phyloP scores from a whole-genome alignment of 2,113 vertebrate genomes.

The Acrocephalus arundinaceus region DNA sequence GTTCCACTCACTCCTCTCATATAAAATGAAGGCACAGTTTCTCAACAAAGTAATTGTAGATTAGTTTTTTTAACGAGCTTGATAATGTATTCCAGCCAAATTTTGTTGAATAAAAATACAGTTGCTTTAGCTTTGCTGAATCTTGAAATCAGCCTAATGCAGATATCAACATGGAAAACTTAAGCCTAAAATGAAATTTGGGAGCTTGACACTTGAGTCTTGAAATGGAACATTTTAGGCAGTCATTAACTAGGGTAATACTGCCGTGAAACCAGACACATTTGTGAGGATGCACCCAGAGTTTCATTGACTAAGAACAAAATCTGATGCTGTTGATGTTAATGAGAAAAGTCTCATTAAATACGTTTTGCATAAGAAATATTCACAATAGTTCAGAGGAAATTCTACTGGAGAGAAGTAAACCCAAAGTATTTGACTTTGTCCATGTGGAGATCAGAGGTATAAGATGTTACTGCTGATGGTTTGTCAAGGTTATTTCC shows the following conservation, averaged over 20 bases:
- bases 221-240: neutral
- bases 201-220: neutral
- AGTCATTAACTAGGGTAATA: neutral
- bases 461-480: neutral
- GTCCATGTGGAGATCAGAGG: neutral
- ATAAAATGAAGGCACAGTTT: neutral
- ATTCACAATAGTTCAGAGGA: neutral
- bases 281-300: neutral
- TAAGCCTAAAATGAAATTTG: neutral
- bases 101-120: neutral
- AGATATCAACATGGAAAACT: neutral
- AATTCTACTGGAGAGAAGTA: neutral
- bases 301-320: neutral
- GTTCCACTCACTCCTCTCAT: neutral
- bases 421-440: neutral
- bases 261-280: neutral
- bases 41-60: neutral
- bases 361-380: neutral
- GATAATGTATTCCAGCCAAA: neutral
- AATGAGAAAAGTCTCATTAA: neutral
- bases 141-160: neutral
- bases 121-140: neutral
- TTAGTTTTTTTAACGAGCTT: accelerated
- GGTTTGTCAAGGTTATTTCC: neutral
- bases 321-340: neutral